These are phyloP conservation scores for Idris sp. DNA, from an alignment of 1,140 invertebrate species.

Conservation along the genomic window DNA sequence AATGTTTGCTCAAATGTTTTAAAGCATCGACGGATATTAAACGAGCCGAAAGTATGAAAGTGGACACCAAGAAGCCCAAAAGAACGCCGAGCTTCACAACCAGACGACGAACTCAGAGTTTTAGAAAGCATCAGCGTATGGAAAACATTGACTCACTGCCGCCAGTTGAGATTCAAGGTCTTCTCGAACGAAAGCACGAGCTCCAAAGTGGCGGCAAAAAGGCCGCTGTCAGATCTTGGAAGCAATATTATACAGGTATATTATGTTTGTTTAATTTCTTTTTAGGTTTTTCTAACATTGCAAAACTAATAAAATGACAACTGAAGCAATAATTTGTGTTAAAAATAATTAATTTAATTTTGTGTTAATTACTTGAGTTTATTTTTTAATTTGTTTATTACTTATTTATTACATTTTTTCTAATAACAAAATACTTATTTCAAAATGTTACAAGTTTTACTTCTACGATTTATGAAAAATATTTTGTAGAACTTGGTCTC, in stretches of 20 bases:
- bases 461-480: too few species aligned
- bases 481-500: too few species aligned
- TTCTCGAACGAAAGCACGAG: slow-evolving; percentile 96
- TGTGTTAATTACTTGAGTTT: too few species aligned
- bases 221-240: slow-evolving; percentile 96
- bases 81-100: slow-evolving; percentile 97
- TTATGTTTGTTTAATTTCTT: background rate
- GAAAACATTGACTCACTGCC: slow-evolving; percentile 87
- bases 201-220: slow-evolving; percentile 94
- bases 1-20: slow-evolving; percentile 64
- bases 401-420: too few species aligned
- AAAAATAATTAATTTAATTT: too few species aligned
- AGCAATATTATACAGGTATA: slow-evolving; percentile 90
- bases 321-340: too few species aligned
- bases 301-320: too few species aligned
- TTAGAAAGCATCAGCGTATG: slow-evolving; percentile 86
- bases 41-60: slow-evolving; percentile 92
- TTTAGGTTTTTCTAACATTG: background rate
- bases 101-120: slow-evolving; percentile 91
- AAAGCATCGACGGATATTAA: slow-evolving; percentile 83
- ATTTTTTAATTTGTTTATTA: too few species aligned
- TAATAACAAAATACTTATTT: too few species aligned
- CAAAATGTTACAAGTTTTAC: too few species aligned
- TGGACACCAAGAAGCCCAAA: slow-evolving; percentile 86
- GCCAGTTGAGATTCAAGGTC: slow-evolving; percentile 94